These are phyloP conservation scores for Bradypodion ventrale DNA, from an alignment of 2,797 vertebrate species.

Conservation along the genomic window DNA sequence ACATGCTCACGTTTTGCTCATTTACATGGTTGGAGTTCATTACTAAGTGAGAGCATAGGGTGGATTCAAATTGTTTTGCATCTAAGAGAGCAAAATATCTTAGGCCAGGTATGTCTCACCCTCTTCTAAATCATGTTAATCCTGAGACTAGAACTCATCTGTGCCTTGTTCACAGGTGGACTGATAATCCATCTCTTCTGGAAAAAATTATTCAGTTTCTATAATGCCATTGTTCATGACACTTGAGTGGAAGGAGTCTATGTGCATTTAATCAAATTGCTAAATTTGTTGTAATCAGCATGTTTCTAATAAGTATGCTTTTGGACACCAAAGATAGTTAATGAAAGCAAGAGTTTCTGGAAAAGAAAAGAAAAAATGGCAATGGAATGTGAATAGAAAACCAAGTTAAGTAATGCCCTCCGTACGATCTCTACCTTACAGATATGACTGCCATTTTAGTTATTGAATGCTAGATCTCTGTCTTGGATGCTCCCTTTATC, in stretches of 20 bases:
- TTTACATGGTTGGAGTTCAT: not conserved
- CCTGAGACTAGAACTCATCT: conserved; percentile 20
- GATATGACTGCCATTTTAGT: too few relatives aligned
- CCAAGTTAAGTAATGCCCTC: not conserved
- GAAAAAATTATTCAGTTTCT: conserved; percentile 77
- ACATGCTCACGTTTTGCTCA: not conserved
- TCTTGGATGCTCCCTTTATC: not conserved
- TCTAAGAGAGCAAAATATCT: not conserved
- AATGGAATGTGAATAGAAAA: conserved; percentile 28
- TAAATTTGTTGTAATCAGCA: conserved; percentile 80
- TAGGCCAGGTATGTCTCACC: conserved; percentile 1
- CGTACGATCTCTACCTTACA: not conserved
- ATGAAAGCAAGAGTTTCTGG: conserved; percentile 66
- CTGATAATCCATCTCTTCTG: conserved; percentile 56
- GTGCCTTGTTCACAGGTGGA: conserved; percentile 59
- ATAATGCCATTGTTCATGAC: conserved; percentile 83
- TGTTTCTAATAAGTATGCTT: conserved; percentile 78
- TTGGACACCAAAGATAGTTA: conserved; percentile 65
- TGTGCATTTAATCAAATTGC: conserved; percentile 54
- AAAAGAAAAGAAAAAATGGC: conserved; percentile 46
- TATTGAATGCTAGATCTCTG: too few relatives aligned
- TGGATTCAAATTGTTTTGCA: not conserved
- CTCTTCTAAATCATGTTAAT: conserved; percentile 57
- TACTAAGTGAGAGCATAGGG: not conserved
- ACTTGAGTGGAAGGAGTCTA: conserved; percentile 80